Base-by-base conservation (phyloP, 2,797 vertebrate genomes). In the Arctocebus calabarensis region DNA sequence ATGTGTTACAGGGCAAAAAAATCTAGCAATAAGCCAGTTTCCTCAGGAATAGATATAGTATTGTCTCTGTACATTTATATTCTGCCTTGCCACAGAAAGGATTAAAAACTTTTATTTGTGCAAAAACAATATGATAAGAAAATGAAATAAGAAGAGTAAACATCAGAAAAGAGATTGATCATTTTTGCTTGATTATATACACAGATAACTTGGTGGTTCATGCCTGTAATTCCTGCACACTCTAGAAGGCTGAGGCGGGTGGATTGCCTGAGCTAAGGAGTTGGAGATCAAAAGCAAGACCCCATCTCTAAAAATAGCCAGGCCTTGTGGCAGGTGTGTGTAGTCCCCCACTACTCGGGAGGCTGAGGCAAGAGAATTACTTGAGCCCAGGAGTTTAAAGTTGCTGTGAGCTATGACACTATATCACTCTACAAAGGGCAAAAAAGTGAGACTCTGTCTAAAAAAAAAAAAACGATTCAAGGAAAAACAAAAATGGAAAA, bases 61-160 rank as follows among this genome's bases (percentile, higher is more conserved):
- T 85, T 55, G 10, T 62, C 23, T 73, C 29, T 61, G 34, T 55
- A n/a, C 78, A n/a, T 59, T 84, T 92, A 32, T 93, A 79, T 12
- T 20, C 62, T 25, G 27, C 27, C 45, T 87, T 27, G 7, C 66
- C 71, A 52, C 16, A 81, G 34, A 91, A 92, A 87, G 9, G 25
- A 43, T 62, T 75, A 75, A 78, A 86, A 34, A 48, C 23, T 43
- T 73, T 75, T 64, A 70, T 64, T 77, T 83, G 22, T 88, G 23
- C 43, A 62, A 91, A 87, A 81, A 6, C 23, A 57, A 61, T 81
- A 55, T 55, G 29, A 23, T n/a, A 45, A 82, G 43, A 83, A 84
- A 93, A 70, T n/a, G 11, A 92, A 92, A 91, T 84, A 95, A 79
- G 13, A 64, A 59, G 4, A 84, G 32, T 45, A 74, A 91, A 78